Evolutionary conservation across 2,797 vertebrate genomes (phyloP).

Genomic region (Cossypha heuglini): DNA sequence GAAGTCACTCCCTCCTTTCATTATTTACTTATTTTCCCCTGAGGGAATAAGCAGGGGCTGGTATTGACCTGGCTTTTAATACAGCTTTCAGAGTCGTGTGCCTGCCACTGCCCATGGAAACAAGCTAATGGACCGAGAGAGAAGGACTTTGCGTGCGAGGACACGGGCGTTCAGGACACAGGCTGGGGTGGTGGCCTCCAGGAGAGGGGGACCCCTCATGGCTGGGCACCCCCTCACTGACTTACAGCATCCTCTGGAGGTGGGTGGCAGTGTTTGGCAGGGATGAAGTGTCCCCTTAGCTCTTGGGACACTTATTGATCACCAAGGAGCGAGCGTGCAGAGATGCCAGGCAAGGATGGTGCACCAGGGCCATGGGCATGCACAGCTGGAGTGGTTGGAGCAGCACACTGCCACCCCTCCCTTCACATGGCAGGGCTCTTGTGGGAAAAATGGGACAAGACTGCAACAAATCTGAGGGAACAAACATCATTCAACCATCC

Average conservation of each 20-base stretch:
- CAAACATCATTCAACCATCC: accelerated
- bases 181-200: neutral
- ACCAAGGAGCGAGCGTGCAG: neutral
- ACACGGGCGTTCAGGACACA: conserved; percentile 17
- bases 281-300: neutral
- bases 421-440: neutral
- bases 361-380: neutral
- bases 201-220: neutral
- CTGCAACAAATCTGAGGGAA: neutral
- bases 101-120: conserved; percentile 51
- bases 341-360: neutral
- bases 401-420: neutral
- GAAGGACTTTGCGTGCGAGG: neutral
- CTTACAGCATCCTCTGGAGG: neutral
- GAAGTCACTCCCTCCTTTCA: neutral
- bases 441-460: neutral
- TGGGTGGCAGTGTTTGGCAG: accelerated
- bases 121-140: conserved; percentile 61
- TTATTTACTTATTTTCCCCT: conserved; percentile 48
- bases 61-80: conserved; percentile 70
- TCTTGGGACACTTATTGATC: neutral
- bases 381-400: neutral
- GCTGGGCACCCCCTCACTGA: accelerated
- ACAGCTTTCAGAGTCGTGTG: conserved; percentile 51
- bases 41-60: conserved; percentile 18